Evolutionary conservation across 2,113 vertebrate genomes (phyloP), one percentile per base, ranked within the genome.

Genomic region (Notothenia coriiceps): DNA sequence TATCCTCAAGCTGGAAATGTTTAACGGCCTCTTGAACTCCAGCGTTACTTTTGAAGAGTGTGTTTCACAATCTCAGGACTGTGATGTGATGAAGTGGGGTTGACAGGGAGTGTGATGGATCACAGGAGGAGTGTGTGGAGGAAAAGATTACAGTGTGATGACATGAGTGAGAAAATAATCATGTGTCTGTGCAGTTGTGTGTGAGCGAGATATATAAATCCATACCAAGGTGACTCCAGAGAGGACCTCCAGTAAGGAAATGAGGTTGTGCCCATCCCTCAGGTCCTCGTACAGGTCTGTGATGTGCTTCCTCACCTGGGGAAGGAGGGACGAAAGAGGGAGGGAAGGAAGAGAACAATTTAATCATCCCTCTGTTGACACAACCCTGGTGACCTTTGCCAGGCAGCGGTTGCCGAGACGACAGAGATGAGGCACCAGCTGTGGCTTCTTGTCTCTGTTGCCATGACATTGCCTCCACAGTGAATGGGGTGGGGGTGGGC

Each of bases 241-340:
- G 87, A 99, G 97, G 82, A 99, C 98, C 88, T 99, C 98, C 89
- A 99, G 93, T 59, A 99, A 91, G 62, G 98, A 99, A 55, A 99
- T 97, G 69, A 99, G 94, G 94, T 99, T 99, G 94, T 99, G 98
- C 66, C 98, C 98, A 86, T 99, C 98, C n/a, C 98, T 94, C 65
- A 99, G 90, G 83, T 99, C 98, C 70, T 94, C 93, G 8, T 93
- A 93, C 79, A 93, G 54, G 87, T 92, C 91, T 80, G 87, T 86
- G 93, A 98, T 97, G 94, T 99, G 97, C 90, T 99, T 98, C 74
- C 98, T 97, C 92, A 99, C 97, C 97, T 99, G 91, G 46, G 57
- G 66, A 22, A 57, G 49, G 51, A 69, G 47, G 29, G n/a, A 25
- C 15, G 6, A n/a, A 40, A 62, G 7, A 64, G 14, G 14, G 10